Evolutionary conservation across 2,888 invertebrate genomes (phyloP), one percentile per base, ranked within the genome.

Genomic region (Lymantria dispar): DNA sequence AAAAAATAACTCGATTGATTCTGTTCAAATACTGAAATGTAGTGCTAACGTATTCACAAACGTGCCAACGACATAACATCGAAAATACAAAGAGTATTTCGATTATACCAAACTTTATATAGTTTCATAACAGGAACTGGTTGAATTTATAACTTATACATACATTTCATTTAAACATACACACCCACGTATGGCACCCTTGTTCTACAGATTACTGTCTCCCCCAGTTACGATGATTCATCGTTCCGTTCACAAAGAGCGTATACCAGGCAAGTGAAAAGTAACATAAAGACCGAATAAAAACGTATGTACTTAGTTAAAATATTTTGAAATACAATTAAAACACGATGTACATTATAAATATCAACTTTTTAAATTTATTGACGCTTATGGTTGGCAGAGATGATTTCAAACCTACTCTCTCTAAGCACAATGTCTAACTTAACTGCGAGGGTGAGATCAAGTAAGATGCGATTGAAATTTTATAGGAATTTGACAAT

Each of bases 191-290:
- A 56, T 36, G 47, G 46, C 62, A 62, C 68, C 67, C 75, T 60
- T 60, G 58, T 58, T 57, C 58, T 50, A 51, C 45, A 62, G 55
- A 66, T 64, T 62, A 61, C 61, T 65, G 71, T 74, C 78, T 80
- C 80, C 81, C 81, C 79, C 76, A 73, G 74, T 77, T 78, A 80
- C 77, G 84, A 84, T 90, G 90, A 90, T 76, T 90, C 90, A 90
- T 85, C 87, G 80, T 68, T 71, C 68, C 70, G 64, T 75, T 78
- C 76, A 84, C 77, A 76, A 78, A 80, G 78, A 79, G 72, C 71
- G 68, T 14, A 40, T 38, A 11, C 11, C 2, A 10, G 12, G 38
- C 11, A 33, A 22, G 22, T 22, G n/a, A 22, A 22, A 22, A 22
- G 22, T 22, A 22, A 2, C 22, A 33, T 33, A 33, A 30, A 33